Conservation (phyloP, 2,888 invertebrate species). For the Andrena flavipes region DNA sequence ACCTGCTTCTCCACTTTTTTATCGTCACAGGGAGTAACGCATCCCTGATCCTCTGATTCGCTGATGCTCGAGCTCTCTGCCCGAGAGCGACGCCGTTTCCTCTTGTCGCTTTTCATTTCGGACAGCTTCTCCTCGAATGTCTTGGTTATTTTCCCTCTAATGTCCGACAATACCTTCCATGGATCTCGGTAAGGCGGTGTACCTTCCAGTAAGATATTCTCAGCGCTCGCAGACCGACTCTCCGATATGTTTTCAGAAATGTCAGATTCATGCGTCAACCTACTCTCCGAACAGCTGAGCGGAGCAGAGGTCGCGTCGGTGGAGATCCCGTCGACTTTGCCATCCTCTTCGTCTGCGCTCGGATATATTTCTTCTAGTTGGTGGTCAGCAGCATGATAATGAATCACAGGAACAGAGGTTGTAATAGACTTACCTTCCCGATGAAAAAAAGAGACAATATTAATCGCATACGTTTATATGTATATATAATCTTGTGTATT, state of each 20-base stretch:
- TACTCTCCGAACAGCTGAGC: slow-evolving; percentile 84
- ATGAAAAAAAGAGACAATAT: not conserved
- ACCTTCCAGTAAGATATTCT: slow-evolving; percentile 84
- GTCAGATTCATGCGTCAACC: slow-evolving; percentile 83
- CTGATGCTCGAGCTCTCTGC: slow-evolving; percentile 89
- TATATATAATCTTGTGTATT: not conserved
- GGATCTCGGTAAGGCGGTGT: slow-evolving; percentile 87
- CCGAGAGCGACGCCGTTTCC: slow-evolving; percentile 84
- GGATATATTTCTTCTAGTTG: slow-evolving; percentile 90
- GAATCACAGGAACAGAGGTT: slow-evolving; percentile 87
- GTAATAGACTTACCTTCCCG: slow-evolving; percentile 84
- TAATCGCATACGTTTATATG: not conserved
- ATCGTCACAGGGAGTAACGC: slow-evolving; percentile 79
- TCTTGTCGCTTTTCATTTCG: slow-evolving; percentile 88
- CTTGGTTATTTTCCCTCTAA: slow-evolving; percentile 91
- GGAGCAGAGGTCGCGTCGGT: slow-evolving; percentile 82
- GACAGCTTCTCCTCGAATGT: slow-evolving; percentile 92
- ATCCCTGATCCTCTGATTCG: slow-evolving; percentile 87
- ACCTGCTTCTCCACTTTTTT: slow-evolving; percentile 74
- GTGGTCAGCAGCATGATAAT: slow-evolving; percentile 92
- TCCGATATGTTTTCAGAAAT: slow-evolving; percentile 83
- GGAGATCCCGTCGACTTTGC: slow-evolving; percentile 82
- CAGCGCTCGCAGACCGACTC: slow-evolving; percentile 86
- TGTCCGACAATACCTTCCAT: slow-evolving; percentile 90
- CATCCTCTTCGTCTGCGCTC: slow-evolving; percentile 87